A percentile compares a stretch with the other conserved stretches of the same genome.
phyloP scores from a whole-genome alignment of 64 coral and sea anemone species.

The Pocillopora damicornis region DNA sequence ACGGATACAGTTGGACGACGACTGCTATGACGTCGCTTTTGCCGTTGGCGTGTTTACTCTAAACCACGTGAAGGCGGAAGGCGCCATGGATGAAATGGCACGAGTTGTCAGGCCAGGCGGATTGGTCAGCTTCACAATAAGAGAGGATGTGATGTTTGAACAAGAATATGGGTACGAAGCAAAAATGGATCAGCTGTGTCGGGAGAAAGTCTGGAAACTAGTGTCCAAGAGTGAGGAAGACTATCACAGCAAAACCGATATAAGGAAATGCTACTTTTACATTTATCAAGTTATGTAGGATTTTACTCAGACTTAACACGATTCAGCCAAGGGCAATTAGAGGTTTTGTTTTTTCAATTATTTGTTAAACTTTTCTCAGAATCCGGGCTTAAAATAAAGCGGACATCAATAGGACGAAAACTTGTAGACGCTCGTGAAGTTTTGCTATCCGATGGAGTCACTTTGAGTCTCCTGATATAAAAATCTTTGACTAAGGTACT shows the following conservation, averaged over 20 bases:
- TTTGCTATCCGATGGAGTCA: too few relatives aligned
- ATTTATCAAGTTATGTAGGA: conserved; percentile 69
- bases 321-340: too few relatives aligned
- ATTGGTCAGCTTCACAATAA: conserved; percentile 76
- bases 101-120: conserved; percentile 77
- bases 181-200: conserved; percentile 69
- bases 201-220: conserved; percentile 59
- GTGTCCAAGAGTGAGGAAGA: conserved; percentile 48
- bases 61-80: conserved; percentile 78
- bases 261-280: conserved; percentile 64
- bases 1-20: conserved; percentile 33
- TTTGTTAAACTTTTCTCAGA: too few relatives aligned
- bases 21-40: conserved; percentile 72
- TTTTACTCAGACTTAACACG: too few relatives aligned
- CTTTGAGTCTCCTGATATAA: too few relatives aligned
- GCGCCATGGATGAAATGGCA: conserved; percentile 94
- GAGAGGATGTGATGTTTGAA: conserved; percentile 68
- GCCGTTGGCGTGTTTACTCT: conserved; percentile 75
- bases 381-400: too few relatives aligned
- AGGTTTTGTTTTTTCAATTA: too few relatives aligned
- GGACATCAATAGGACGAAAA: too few relatives aligned
- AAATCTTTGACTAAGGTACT: too few relatives aligned
- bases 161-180: conserved; percentile 71
- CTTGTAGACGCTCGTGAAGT: too few relatives aligned
- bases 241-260: conserved; percentile 61